Evolutionary conservation across 2,113 vertebrate genomes (phyloP), one percentile per base, ranked within the genome.

Genomic region (Poeciliopsis turrubarensis): DNA sequence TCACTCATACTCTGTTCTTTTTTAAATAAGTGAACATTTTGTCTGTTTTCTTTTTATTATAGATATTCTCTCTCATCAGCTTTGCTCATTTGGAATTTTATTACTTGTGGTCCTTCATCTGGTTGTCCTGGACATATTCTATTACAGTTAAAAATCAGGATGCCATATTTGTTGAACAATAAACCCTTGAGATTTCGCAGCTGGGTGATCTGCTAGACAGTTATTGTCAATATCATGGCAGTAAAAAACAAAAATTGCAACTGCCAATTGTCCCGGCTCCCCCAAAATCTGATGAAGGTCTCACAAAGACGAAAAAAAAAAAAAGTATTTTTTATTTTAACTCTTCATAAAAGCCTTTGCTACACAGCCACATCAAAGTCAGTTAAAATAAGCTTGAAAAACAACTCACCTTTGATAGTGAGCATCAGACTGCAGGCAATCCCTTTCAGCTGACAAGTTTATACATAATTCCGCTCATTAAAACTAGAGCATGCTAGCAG

Each of bases 381-480:
- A 67, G 80, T 74, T 64, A 68, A 66, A 74, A 82, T 79, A 75
- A 83, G 70, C 72, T 72, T 82, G 82, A 77, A 80, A 81, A 82
- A 82, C 79, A 81, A 72, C 95, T 96, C 96, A 95, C 95, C 94
- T 94, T 92, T 94, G 90, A 90, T 82, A 90, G 92, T 93, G 93
- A 92, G 91, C 93, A 93, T 95, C 93, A 94, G 92, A 95, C 93
- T 93, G 89, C 93, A 94, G 92, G 93, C 93, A 92, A 94, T 95
- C 93, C 93, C 93, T 95, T 95, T 93, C 94, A 93, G 93, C 95
- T 95, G 95, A 96, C 96, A 96, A 95, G 90, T 95, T 95, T 94
- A 96, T 96, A 94, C 95, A 97, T 97, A 96, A 97, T 96, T 96
- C 94, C 91, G 88, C 93, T 97, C 95, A 96, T 97, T 96, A 97